These are phyloP conservation scores for Mobula hypostoma DNA, from an alignment of 2,113 vertebrate species.

Conservation along the genomic window DNA sequence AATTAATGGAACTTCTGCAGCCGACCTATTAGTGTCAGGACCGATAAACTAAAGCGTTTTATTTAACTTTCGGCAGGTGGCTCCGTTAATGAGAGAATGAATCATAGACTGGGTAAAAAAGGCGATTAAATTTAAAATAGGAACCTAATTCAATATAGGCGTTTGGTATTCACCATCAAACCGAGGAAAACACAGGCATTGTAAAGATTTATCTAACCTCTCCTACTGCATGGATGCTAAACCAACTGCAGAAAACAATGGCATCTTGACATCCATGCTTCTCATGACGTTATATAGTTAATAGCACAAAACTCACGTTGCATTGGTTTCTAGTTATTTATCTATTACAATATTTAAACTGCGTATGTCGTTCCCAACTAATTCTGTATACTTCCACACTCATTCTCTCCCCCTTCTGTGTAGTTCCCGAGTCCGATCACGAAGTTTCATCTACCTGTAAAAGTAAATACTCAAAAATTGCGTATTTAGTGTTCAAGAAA, in stretches of 20 bases:
- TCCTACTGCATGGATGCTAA: neutral
- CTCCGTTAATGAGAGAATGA: constrained; percentile 64
- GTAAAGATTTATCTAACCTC: constrained; percentile 1
- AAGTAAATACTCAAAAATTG: neutral
- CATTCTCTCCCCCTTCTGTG: too few relatives aligned
- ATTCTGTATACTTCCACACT: neutral
- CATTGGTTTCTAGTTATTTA: neutral
- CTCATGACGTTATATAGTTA: neutral
- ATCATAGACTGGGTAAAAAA: constrained; percentile 47
- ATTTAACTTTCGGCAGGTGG: constrained; percentile 68
- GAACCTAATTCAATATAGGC: constrained; percentile 45
- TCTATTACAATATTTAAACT: too few relatives aligned
- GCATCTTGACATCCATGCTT: neutral
- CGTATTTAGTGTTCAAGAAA: neutral
- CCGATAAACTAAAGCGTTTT: constrained; percentile 60
- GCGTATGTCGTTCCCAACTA: too few relatives aligned
- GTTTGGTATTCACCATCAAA: neutral
- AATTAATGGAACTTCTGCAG: constrained; percentile 63
- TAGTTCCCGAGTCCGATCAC: neutral
- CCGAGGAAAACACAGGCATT: neutral
- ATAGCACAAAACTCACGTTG: neutral
- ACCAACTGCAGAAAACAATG: neutral
- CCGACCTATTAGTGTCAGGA: constrained; percentile 55
- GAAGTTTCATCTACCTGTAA: neutral
- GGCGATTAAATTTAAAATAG: constrained; percentile 68